Evolutionary conservation across 2,113 vertebrate genomes (phyloP).

Genomic region (Rhea americana): DNA sequence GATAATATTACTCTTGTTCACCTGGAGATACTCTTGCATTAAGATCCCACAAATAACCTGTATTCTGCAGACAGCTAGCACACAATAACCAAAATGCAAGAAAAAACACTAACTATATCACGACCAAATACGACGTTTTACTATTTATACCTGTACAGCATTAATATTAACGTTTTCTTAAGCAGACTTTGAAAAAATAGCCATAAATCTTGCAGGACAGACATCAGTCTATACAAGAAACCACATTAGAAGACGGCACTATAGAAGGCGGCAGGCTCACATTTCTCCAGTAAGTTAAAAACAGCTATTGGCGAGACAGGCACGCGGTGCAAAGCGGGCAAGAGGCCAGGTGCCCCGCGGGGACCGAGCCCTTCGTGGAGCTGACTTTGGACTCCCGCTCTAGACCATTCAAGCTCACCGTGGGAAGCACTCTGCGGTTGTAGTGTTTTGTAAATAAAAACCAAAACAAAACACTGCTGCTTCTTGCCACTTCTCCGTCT

Average conservation of each 20-base stretch:
- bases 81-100: neutral
- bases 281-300: neutral
- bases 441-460: no score
- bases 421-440: no score
- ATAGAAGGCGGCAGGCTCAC: neutral
- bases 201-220: neutral
- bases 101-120: neutral
- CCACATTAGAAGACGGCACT: neutral
- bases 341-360: no score
- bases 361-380: no score
- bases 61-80: neutral
- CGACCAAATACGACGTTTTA: neutral
- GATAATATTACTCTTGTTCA: neutral
- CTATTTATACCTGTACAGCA: neutral
- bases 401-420: no score
- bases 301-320: neutral
- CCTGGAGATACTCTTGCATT: neutral
- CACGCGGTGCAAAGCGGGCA: no score
- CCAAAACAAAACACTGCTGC: no score
- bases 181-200: neutral
- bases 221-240: neutral
- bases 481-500: neutral
- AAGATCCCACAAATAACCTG: neutral
- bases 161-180: neutral
- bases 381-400: no score